These are phyloP conservation scores for Apodemus speciosus DNA, from an alignment of 2,113 vertebrate species.

Conservation along the genomic window DNA sequence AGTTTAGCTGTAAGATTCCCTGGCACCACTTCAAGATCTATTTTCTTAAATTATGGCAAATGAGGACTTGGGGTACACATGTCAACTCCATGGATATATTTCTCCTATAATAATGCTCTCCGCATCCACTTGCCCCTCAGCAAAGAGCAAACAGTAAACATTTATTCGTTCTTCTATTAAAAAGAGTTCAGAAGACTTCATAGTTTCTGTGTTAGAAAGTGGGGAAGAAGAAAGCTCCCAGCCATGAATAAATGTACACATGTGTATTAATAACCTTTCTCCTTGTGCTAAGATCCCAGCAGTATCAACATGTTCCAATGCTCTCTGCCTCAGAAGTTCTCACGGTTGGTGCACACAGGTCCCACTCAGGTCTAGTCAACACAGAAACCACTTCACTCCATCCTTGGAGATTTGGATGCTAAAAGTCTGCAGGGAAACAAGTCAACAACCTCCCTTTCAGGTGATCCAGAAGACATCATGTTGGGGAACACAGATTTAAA, in stretches of 20 bases:
- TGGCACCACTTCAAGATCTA: conserved; percentile 62
- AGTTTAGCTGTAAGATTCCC: conserved; percentile 62
- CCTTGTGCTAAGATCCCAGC: background rate
- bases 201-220: conserved; percentile 16
- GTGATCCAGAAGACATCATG: background rate
- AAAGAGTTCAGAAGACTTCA: background rate
- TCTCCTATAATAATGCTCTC: conserved; percentile 53
- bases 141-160: conserved; percentile 38
- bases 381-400: background rate
- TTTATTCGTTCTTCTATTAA: conserved; percentile 43
- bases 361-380: background rate
- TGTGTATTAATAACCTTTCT: background rate
- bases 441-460: background rate
- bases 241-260: background rate
- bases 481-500: background rate
- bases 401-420: background rate
- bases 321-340: background rate
- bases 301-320: background rate
- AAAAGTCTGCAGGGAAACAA: background rate
- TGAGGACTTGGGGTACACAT: conserved; percentile 41
- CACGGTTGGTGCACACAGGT: background rate
- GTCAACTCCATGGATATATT: conserved; percentile 50
- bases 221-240: background rate
- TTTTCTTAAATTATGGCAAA: conserved; percentile 77
- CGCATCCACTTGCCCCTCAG: conserved; percentile 20